Conservation (phyloP, 2,888 invertebrate genomes). For the Apocheima hispidaria region DNA sequence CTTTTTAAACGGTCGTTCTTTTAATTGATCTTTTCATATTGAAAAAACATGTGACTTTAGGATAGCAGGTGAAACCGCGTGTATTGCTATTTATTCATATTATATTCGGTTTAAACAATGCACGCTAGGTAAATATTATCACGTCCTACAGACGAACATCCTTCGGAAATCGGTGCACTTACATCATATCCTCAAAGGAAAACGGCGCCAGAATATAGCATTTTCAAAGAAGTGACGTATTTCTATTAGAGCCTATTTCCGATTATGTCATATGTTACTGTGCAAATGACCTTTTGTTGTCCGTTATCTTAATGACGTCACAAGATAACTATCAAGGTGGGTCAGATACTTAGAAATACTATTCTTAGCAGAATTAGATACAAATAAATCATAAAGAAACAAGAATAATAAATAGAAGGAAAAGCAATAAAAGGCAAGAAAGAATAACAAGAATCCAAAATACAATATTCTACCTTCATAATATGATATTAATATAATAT, state of each 20-base stretch:
- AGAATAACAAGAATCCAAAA: too few species aligned
- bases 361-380: too few species aligned
- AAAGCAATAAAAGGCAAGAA: too few species aligned
- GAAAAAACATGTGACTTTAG: too few species aligned
- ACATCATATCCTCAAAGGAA: conserved; percentile 40
- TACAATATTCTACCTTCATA: too few species aligned
- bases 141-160: conserved; percentile 37
- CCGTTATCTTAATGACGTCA: neutral
- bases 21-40: too few species aligned
- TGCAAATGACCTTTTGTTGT: neutral
- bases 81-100: too few species aligned
- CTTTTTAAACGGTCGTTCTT: too few species aligned
- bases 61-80: too few species aligned
- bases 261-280: conserved; percentile 14
- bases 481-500: too few species aligned
- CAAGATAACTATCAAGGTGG: neutral
- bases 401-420: too few species aligned
- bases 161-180: conserved; percentile 39
- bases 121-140: conserved; percentile 37
- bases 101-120: conserved; percentile 10
- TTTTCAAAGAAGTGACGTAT: conserved; percentile 16
- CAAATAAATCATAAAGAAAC: too few species aligned
- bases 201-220: conserved; percentile 14
- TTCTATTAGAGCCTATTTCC: conserved; percentile 8
- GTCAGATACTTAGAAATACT: neutral